phyloP scores from a whole-genome alignment of 2,888 invertebrate species.

The Leptinotarsa peninsularis region DNA sequence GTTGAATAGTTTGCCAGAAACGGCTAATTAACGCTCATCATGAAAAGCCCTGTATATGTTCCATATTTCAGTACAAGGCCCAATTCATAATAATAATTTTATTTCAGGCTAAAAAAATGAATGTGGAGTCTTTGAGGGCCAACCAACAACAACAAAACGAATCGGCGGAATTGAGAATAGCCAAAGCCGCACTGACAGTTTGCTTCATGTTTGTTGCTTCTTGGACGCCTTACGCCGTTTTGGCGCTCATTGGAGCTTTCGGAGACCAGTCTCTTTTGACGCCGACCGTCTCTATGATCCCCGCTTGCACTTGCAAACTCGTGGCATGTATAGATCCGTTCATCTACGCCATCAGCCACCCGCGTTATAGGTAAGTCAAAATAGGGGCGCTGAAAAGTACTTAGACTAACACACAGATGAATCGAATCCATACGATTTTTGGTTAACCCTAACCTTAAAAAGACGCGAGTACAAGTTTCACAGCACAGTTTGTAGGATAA shows the following conservation, averaged over 20 bases:
- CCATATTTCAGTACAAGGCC: background rate
- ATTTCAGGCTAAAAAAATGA: conserved; percentile 86
- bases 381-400: background rate
- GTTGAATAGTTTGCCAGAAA: too few species aligned
- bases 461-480: too few species aligned
- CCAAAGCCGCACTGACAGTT: conserved; percentile 89
- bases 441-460: too few species aligned
- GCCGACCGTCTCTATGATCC: conserved; percentile 86
- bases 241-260: conserved; percentile 84
- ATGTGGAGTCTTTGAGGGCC: conserved; percentile 84
- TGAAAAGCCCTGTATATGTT: background rate
- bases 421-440: too few species aligned
- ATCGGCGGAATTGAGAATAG: conserved; percentile 86
- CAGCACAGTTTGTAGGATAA: too few species aligned
- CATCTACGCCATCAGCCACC: conserved; percentile 92
- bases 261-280: conserved; percentile 81
- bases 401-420: too few species aligned
- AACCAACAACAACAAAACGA: conserved; percentile 76
- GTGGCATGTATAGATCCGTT: conserved; percentile 94
- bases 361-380: conserved; percentile 78
- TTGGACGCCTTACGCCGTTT: conserved; percentile 91
- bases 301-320: conserved; percentile 86
- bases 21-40: too few species aligned
- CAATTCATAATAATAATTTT: background rate
- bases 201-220: conserved; percentile 87